A percentile compares a stretch with the other conserved stretches of the same genome.
Conservation (phyloP, 2,888 invertebrate genomes). For the Cryptus armator region DNA sequence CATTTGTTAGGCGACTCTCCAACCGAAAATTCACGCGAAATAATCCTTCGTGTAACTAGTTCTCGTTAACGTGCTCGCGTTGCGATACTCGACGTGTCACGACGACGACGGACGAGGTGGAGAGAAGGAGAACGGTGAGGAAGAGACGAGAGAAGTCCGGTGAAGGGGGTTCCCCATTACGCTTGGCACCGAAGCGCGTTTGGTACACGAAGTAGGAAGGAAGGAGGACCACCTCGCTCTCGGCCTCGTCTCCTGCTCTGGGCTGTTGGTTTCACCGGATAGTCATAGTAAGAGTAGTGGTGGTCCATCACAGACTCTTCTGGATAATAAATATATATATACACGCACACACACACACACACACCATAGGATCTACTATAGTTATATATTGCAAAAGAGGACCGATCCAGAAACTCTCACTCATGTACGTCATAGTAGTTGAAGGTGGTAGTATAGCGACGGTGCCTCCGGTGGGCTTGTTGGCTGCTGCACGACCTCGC, state of each 20-base stretch:
- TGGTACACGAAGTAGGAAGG: slow-evolving; percentile 28
- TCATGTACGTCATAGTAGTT: slow-evolving; percentile 17
- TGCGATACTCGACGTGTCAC: slow-evolving; percentile 32
- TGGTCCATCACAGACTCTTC: slow-evolving; percentile 53
- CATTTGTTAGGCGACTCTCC: slow-evolving; percentile 25
- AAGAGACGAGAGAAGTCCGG: slow-evolving; percentile 49
- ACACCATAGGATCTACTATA: neutral
- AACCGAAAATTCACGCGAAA: slow-evolving; percentile 31
- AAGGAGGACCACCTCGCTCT: slow-evolving; percentile 40
- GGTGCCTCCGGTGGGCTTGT: slow-evolving; percentile 35
- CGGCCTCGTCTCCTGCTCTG: slow-evolving; percentile 8
- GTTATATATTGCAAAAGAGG: neutral
- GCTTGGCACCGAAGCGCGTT: slow-evolving; percentile 42
- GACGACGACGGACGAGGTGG: slow-evolving; percentile 53
- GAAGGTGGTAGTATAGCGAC: slow-evolving; percentile 25
- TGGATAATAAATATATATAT: neutral
- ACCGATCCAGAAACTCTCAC: slow-evolving; percentile 55
- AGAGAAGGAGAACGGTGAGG: slow-evolving; percentile 45
- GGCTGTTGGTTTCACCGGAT: slow-evolving; percentile 32
- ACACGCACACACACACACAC: neutral
- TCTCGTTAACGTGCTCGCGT: slow-evolving; percentile 57
- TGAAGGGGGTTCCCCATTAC: slow-evolving; percentile 45
- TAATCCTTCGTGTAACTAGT: slow-evolving; percentile 26
- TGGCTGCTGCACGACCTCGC: slow-evolving; percentile 64
- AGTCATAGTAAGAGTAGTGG: slow-evolving; percentile 29